These are phyloP conservation scores for Odontocolon sp. DNA, from an alignment of 2,888 invertebrate species.

Conservation along the genomic window DNA sequence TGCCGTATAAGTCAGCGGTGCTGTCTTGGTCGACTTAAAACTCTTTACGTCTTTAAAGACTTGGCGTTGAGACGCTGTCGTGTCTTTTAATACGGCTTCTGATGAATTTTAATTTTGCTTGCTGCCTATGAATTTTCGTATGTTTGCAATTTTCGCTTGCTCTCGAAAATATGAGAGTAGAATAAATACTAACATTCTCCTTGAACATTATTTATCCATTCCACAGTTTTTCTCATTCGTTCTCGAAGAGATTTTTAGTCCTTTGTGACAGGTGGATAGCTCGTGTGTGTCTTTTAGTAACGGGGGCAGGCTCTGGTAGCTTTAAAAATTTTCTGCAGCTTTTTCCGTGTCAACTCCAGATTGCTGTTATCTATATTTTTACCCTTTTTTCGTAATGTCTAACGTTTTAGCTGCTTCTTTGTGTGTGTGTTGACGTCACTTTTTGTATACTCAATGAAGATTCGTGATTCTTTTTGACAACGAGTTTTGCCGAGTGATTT, in stretches of 20 bases:
- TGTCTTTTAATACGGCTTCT: no score
- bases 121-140: no score
- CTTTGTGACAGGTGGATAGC: background rate
- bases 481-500: no score
- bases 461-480: no score
- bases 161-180: background rate
- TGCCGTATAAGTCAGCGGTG: no score
- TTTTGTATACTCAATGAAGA: no score
- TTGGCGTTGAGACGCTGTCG: no score
- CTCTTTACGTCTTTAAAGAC: no score
- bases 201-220: background rate
- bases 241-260: background rate
- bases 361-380: background rate
- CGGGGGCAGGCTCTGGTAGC: background rate
- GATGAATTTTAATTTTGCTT: no score
- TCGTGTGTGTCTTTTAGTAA: background rate
- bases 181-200: background rate
- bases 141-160: background rate
- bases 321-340: background rate
- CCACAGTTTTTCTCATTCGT: background rate
- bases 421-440: background rate
- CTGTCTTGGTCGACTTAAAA: no score
- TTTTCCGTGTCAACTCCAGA: background rate
- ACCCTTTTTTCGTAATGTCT: background rate
- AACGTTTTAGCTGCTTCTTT: background rate